phyloP scores from a whole-genome alignment of 2,797 vertebrate species.

The Malurus splendens region DNA sequence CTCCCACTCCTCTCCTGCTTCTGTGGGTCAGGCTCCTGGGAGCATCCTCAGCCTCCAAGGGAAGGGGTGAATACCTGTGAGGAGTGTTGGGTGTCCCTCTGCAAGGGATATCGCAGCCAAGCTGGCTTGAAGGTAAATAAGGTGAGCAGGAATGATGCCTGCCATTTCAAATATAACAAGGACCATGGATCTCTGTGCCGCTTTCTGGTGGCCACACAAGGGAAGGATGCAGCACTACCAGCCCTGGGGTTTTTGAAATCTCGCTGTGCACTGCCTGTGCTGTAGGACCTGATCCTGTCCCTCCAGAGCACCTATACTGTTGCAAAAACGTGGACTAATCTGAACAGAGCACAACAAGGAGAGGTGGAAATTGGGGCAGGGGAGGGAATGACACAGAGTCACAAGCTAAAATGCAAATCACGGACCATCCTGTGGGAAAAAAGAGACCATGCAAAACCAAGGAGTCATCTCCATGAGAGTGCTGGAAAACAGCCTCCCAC shows the following conservation, averaged over 20 bases:
- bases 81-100: not conserved
- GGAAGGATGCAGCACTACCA: not conserved
- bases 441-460: not conserved
- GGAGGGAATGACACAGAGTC: slow-evolving; percentile 25
- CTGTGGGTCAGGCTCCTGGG: not conserved
- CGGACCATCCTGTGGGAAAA: not conserved
- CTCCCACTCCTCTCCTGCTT: not conserved
- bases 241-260: not conserved
- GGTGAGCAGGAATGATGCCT: not conserved
- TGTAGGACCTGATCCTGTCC: not conserved
- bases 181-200: not conserved
- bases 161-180: not conserved
- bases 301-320: not conserved
- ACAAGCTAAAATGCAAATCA: slow-evolving; percentile 11
- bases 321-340: not conserved
- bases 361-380: not conserved
- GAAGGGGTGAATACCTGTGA: not conserved
- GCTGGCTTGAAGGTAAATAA: not conserved
- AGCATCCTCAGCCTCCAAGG: not conserved
- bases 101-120: not conserved
- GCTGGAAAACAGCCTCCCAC: slow-evolving; percentile 41
- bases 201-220: not conserved
- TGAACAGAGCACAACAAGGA: not conserved
- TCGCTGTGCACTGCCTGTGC: not conserved
- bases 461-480: not conserved